Conservation (phyloP, 2,888 invertebrate species). For the Bimastos eiseni region DNA sequence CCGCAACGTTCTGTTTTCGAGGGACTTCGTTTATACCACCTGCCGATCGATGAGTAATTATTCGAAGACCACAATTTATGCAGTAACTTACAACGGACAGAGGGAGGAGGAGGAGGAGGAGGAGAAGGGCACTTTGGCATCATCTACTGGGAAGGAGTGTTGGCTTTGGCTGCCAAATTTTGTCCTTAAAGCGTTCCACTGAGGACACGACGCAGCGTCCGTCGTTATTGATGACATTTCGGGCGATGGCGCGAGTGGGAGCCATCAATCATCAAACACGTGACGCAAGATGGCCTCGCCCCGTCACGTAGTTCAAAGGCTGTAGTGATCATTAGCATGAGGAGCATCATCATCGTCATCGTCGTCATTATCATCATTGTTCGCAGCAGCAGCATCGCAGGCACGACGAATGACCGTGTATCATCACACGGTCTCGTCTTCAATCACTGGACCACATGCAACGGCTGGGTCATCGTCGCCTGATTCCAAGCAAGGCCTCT, state of each 20-base stretch:
- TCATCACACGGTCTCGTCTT: not conserved
- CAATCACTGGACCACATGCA: not conserved
- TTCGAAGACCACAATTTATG: not conserved
- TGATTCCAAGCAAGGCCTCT: not conserved
- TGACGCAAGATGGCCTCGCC: constrained; percentile 5
- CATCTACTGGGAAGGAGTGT: not conserved
- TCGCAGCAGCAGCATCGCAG: not conserved
- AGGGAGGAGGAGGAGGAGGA: no score
- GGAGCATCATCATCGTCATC: not conserved
- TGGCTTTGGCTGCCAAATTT: not conserved
- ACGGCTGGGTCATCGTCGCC: not conserved
- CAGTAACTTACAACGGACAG: not conserved
- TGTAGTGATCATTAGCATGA: not conserved
- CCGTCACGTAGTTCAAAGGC: not conserved
- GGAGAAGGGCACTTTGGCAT: not conserved
- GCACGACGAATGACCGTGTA: not conserved
- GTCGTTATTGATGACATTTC: constrained; percentile 4
- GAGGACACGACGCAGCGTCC: not conserved
- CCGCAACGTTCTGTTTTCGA: not conserved
- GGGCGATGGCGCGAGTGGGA: not conserved
- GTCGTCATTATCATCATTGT: not conserved
- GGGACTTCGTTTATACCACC: not conserved
- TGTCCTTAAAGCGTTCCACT: not conserved
- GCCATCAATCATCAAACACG: not conserved
- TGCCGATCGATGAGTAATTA: not conserved